Evolutionary conservation across 2,797 vertebrate genomes (phyloP), one percentile per base, ranked within the genome.

Genomic region (Melanotaenia pygmaea): DNA sequence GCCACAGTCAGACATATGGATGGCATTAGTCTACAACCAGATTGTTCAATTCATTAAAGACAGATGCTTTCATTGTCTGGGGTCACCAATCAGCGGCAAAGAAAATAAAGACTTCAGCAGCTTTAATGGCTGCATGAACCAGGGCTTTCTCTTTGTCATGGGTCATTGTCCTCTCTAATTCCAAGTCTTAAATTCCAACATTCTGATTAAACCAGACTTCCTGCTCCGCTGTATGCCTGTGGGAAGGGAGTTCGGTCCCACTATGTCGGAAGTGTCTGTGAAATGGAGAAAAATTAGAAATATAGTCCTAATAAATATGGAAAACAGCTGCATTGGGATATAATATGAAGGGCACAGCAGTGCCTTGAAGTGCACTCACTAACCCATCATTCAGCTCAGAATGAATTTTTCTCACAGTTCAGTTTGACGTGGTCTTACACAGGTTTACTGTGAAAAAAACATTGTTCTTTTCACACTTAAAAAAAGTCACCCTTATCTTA

Each of bases 151-250:
- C 67, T 80, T 70, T 65, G 69, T 69, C 67, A 24, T 10, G 53
- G 79, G 82, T 88, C 82, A 65, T 51, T 81, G 84, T 84, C 79
- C 82, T 54, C 67, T 82, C 13, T 73, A 47, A 85, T 72, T 70
- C 64, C 37, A 20, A 58, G 51, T 59, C 51, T 66, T 54, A 80
- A 76, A 84, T 76, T 79, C 57, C 76, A 16, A 22, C 0, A 0
- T 18, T 62, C 59, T 74, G 70, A 88, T 86, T 74, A 76, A 80
- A 69, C 63, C 59, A 38, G 62, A 82, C 83, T 85, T 86, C 87
- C 82, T 82, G 87, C 64, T 77, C 62, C 62, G 74, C 70, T 61
- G 59, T 14, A 3, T 60, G 72, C 72, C 74, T 18, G 54, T 11
- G 28, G 80, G 76, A 66, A 22, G 22, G 2, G 14, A 67, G 56